phyloP scores from a whole-genome alignment of 2,888 invertebrate genomes.

The Marronus borbonicus region DNA sequence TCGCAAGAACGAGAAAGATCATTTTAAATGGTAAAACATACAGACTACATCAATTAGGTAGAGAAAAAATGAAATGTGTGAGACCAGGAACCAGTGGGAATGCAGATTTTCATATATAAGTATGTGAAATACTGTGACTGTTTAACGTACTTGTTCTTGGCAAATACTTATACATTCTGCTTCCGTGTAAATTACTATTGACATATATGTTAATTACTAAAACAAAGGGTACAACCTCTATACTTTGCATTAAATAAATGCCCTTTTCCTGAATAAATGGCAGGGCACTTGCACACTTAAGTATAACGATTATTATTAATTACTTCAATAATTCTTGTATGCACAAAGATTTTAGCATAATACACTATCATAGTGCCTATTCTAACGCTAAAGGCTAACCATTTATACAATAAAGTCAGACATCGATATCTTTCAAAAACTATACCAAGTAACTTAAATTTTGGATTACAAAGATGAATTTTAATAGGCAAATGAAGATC shows the following conservation, averaged over 20 bases:
- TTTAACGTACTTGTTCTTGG: not conserved
- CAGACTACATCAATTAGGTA: constrained; percentile 35
- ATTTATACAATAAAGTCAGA: constrained; percentile 51
- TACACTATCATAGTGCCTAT: constrained; percentile 61
- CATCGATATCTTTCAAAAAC: constrained; percentile 36
- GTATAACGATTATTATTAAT: constrained; percentile 45
- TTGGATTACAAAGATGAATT: not conserved
- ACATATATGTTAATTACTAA: constrained; percentile 70
- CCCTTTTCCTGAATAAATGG: constrained; percentile 76
- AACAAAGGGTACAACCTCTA: constrained; percentile 82
- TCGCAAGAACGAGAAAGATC: constrained; percentile 24
- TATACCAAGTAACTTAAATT: constrained; percentile 17
- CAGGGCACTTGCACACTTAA: constrained; percentile 57
- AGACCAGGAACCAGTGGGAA: constrained; percentile 33
- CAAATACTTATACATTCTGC: constrained; percentile 33
- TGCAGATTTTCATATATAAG: constrained; percentile 29
- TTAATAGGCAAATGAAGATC: constrained; percentile 2
- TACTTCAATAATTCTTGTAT: constrained; percentile 54
- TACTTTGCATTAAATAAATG: constrained; percentile 95
- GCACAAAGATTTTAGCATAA: constrained; percentile 59
- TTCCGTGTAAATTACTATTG: constrained; percentile 62
- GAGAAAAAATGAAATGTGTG: constrained; percentile 15
- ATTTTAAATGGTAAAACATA: constrained; percentile 29
- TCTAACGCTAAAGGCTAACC: constrained; percentile 58
- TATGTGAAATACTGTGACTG: constrained; percentile 22